phyloP scores from a whole-genome alignment of 2,888 invertebrate genomes.

The Galeopsomyia nigrocyanea region DNA sequence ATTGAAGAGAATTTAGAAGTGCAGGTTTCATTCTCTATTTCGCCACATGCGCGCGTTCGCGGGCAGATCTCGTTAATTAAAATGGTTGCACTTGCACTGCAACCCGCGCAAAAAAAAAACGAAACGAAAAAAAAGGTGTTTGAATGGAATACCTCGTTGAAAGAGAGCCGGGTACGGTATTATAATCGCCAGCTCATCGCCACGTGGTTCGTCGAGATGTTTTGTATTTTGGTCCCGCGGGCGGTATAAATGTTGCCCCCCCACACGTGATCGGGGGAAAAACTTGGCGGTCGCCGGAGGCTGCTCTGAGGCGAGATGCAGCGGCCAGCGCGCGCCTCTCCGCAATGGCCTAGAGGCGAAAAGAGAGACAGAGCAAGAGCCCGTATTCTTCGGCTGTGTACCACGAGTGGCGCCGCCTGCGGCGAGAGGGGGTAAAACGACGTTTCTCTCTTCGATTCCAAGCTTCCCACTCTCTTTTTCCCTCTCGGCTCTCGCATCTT shows the following conservation, averaged over 20 bases:
- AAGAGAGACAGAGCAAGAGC: conserved; percentile 68
- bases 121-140: no score
- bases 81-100: not conserved
- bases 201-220: no score
- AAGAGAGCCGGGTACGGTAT: not conserved
- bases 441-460: conserved; percentile 36
- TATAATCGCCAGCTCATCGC: not conserved
- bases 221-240: no score
- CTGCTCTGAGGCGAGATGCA: conserved; percentile 50
- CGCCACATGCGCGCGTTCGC: not conserved
- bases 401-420: conserved; percentile 66
- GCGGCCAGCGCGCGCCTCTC: conserved; percentile 67
- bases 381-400: conserved; percentile 22
- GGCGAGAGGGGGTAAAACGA: conserved; percentile 61
- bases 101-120: not conserved
- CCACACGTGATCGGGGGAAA: not conserved
- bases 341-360: conserved; percentile 72
- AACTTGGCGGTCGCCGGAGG: conserved; percentile 2
- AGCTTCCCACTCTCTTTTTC: conserved; percentile 30
- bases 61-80: conserved; percentile 3
- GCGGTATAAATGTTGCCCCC: not conserved
- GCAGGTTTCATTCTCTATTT: not conserved
- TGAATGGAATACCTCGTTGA: no score
- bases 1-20: not conserved
- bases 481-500: not conserved